phyloP scores from a whole-genome alignment of 2,113 vertebrate genomes.

The Argyrosomus japonicus region DNA sequence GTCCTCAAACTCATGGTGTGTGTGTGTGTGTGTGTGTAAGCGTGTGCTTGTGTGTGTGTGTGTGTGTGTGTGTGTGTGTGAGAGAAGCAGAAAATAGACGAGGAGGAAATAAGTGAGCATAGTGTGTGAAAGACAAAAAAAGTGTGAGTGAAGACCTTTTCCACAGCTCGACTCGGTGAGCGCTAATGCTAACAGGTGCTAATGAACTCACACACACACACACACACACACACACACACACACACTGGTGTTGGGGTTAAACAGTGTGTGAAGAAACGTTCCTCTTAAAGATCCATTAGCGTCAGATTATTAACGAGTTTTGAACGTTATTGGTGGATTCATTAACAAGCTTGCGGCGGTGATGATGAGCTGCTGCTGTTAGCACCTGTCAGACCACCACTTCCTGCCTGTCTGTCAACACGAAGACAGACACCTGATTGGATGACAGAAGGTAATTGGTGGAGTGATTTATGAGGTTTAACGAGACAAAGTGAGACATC shows the following conservation, averaged over 20 bases:
- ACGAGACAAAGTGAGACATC: neutral
- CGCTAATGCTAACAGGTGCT: slow-evolving; percentile 56
- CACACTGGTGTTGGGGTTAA: slow-evolving; percentile 13
- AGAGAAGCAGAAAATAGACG: slow-evolving; percentile 6
- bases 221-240: slow-evolving; percentile 38
- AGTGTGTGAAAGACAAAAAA: slow-evolving; percentile 21
- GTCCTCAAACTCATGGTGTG: neutral
- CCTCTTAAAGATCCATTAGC: slow-evolving; percentile 53
- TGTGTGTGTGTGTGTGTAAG: too few species aligned
- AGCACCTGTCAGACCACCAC: slow-evolving; percentile 39
- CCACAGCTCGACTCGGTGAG: slow-evolving; percentile 26
- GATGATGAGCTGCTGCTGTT: slow-evolving; percentile 42
- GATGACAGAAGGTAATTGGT: neutral
- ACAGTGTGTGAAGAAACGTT: neutral
- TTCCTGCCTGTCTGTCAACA: slow-evolving; percentile 46
- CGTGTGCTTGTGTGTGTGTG: too few species aligned
- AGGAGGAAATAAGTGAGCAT: slow-evolving; percentile 31
- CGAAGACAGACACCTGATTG: slow-evolving; percentile 23
- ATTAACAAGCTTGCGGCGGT: slow-evolving; percentile 26
- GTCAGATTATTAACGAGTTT: slow-evolving; percentile 49
- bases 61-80: neutral
- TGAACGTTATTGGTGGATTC: slow-evolving; percentile 48
- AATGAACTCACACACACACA: slow-evolving; percentile 33
- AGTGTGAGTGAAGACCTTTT: slow-evolving; percentile 36
- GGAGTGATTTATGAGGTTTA: neutral